Conservation (phyloP, 2,113 vertebrate genomes). For the Ivindomyrus marchei region DNA sequence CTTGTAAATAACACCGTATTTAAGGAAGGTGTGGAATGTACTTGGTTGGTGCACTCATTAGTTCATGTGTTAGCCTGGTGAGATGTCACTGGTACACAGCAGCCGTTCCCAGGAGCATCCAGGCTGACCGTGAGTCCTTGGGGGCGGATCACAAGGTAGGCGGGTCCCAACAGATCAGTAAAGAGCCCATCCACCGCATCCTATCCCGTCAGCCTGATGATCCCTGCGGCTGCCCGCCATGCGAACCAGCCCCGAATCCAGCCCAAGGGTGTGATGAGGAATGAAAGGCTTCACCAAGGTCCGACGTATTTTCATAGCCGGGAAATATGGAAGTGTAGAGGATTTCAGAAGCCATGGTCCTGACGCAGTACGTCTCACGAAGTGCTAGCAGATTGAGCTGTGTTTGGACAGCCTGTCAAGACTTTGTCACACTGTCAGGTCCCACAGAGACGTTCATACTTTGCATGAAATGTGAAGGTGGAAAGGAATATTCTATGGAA, state of each 20-base stretch:
- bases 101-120: not conserved
- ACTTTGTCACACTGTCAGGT: not conserved
- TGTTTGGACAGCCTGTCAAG: not conserved
- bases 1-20: not conserved
- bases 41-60: not conserved
- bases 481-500: not conserved
- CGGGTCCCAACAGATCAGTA: not conserved
- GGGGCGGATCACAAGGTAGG: not conserved
- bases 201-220: not conserved
- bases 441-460: not conserved
- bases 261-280: not conserved
- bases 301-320: not conserved
- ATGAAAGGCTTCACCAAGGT: not conserved
- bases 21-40: not conserved
- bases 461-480: not conserved
- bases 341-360: not conserved
- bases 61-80: not conserved
- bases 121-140: not conserved
- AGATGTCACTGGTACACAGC: not conserved
- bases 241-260: not conserved
- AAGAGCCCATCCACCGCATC: not conserved
- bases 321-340: not conserved
- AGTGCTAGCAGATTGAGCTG: not conserved
- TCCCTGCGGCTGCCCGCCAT: not conserved
- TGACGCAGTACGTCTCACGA: not conserved